Conservation (phyloP, 2,113 vertebrate genomes). For the Hippolais icterina region DNA sequence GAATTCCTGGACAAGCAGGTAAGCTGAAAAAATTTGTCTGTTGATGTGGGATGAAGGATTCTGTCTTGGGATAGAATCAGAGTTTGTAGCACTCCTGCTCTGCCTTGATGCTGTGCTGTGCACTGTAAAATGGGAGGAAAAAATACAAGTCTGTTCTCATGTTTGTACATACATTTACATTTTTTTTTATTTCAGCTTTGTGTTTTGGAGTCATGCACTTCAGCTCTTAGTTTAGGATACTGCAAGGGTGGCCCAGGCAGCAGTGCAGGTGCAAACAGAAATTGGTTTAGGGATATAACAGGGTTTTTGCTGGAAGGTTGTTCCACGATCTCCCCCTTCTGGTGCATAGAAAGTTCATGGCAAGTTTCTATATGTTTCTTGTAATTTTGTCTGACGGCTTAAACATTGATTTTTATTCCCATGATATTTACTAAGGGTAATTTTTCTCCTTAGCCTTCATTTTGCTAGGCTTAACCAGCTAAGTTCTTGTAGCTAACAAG, state of each 20-base stretch:
- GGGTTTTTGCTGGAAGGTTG: conserved; percentile 6
- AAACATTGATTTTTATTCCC: background rate
- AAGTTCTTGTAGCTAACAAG: background rate
- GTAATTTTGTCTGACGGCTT: background rate
- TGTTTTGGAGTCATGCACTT: background rate
- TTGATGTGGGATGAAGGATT: background rate
- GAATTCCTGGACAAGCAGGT: conserved; percentile 98
- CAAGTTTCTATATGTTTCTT: background rate
- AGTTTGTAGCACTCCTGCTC: background rate
- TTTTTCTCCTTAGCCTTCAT: conserved; percentile 3
- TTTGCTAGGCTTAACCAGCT: conserved; percentile 1
- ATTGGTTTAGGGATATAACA: background rate
- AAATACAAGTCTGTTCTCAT: background rate
- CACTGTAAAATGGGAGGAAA: background rate
- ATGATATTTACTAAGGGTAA: background rate
- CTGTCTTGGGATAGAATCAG: background rate
- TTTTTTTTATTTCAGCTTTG: background rate
- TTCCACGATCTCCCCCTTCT: conserved; percentile 59
- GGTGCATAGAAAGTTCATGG: conserved; percentile 32
- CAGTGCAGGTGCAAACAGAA: background rate
- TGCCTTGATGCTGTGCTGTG: background rate
- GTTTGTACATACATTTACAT: background rate
- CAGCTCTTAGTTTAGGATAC: background rate
- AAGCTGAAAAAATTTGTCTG: background rate
- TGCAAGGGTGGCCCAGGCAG: background rate